Evolutionary conservation across 2,797 vertebrate species (phyloP).

Genomic region (Crenichthys baileyi): DNA sequence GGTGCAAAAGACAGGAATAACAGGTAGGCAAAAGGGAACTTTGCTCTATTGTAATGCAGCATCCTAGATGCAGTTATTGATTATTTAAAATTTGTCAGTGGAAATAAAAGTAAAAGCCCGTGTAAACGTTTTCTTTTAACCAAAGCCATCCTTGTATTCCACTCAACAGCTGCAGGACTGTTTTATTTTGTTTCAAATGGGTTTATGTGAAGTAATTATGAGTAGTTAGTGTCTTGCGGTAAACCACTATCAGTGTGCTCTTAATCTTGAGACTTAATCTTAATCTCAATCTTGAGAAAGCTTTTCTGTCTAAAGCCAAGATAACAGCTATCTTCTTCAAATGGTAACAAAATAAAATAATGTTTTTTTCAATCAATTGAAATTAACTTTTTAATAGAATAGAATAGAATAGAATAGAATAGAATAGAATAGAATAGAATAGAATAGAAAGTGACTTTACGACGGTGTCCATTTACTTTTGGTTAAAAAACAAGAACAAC

Average conservation of each 20-base stretch:
- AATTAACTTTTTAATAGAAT: not conserved
- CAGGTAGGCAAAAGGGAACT: not conserved
- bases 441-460: not conserved
- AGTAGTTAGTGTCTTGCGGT: not conserved
- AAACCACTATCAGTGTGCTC: not conserved
- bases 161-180: not conserved
- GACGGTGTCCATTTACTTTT: not conserved
- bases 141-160: not conserved
- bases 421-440: no score
- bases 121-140: not conserved
- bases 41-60: not conserved
- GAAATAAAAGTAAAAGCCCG: not conserved
- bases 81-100: constrained; percentile 1
- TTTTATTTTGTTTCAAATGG: not conserved
- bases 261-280: not conserved
- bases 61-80: not conserved
- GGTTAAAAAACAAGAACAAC: not conserved
- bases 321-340: not conserved
- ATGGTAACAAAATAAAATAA: no score
- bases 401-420: not conserved
- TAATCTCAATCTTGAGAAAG: not conserved
- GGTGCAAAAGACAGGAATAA: not conserved
- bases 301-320: not conserved
- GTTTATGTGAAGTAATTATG: not conserved
- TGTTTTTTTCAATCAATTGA: not conserved